Base-by-base conservation (phyloP, 2,797 vertebrate genomes). In the Lacerta bilineata region DNA sequence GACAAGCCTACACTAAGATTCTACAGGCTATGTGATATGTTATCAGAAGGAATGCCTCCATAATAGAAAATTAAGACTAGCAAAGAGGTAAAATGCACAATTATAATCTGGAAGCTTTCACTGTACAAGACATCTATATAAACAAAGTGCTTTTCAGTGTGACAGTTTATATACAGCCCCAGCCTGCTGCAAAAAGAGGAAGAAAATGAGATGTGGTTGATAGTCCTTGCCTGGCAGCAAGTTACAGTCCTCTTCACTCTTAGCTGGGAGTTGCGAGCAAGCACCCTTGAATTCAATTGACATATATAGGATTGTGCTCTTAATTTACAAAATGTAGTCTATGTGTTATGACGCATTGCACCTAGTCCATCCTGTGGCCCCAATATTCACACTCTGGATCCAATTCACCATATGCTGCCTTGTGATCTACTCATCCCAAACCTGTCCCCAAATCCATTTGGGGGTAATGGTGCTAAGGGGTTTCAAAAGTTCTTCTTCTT, bases 1-100 rank as follows among this genome's bases (percentile, higher is more conserved):
- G 71, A 93, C 90, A 93, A 81, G 86, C 55, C 9, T 74, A 80
- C 4, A 39, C 87, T 87, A 61, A 75, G n/a, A 20, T 41, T 94
- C 84, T 72, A 84, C 77, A 90, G 17, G 2, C 80, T 83, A 90
- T 36, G 10, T 25, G 5, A 55, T 86, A 82, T 84, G 10, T 64
- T 72, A 84, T 87, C 80, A 86, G 88, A 82, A 89, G 87, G 84
- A 89, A 59, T 27, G 23, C 69, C 0, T 36, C 20, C 71, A 46
- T 74, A 78, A 17, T 33, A 64, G 83, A 84, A 91, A 85, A 92
- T 82, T 59, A 89, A 89, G 81, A 33, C 59, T n/a, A 78, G 46
- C n/a, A 29, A 89, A 83, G 84, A 86, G 1, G 59, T 3, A 71
- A 74, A 71, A 15, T 36, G 39, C 23, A 39, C 36, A 85, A 46